A percentile compares a stretch with the other conserved stretches of the same genome.
Evolutionary conservation across 2,888 invertebrate genomes (phyloP).

Genomic region (Ephialtes manifestator): DNA sequence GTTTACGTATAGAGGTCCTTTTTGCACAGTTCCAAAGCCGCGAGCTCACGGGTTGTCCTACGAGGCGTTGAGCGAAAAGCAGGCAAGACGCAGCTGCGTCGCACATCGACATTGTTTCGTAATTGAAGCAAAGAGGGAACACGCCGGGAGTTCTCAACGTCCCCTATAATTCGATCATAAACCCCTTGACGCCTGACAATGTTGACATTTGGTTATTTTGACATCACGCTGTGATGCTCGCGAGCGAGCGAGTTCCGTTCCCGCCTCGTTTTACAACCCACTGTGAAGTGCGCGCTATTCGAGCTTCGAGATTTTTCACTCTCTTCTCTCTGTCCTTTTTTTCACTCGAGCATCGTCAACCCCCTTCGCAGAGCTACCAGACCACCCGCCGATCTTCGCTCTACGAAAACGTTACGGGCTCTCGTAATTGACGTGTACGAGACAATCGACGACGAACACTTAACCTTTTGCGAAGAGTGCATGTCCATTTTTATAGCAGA

Average conservation of each 20-base stretch:
- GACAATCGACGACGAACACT: constrained; percentile 61
- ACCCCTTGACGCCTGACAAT: constrained; percentile 84
- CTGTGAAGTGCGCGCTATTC: constrained; percentile 11
- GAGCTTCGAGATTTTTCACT: constrained; percentile 47
- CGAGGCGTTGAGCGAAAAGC: constrained; percentile 42
- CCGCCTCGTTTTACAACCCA: constrained; percentile 43
- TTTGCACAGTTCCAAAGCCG: neutral
- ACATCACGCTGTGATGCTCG: constrained; percentile 83
- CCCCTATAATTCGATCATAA: constrained; percentile 85
- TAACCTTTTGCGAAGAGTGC: constrained; percentile 34
- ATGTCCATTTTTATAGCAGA: constrained; percentile 13
- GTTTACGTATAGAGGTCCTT: constrained; percentile 9
- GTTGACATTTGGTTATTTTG: constrained; percentile 85
- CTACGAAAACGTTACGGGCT: constrained; percentile 58
- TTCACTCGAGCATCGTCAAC: constrained; percentile 37
- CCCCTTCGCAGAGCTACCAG: constrained; percentile 47
- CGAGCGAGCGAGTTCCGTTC: constrained; percentile 40
- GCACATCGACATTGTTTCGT: constrained; percentile 77
- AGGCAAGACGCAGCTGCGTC: constrained; percentile 79
- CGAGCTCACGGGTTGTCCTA: neutral
- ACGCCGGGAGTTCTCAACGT: constrained; percentile 77
- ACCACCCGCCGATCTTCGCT: constrained; percentile 58
- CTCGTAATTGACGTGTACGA: constrained; percentile 64
- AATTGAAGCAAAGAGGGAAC: constrained; percentile 82
- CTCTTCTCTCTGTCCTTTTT: constrained; percentile 18